These are phyloP conservation scores for Drosophila murphyi DNA, from an alignment of 1,140 invertebrate genomes.

Conservation along the genomic window DNA sequence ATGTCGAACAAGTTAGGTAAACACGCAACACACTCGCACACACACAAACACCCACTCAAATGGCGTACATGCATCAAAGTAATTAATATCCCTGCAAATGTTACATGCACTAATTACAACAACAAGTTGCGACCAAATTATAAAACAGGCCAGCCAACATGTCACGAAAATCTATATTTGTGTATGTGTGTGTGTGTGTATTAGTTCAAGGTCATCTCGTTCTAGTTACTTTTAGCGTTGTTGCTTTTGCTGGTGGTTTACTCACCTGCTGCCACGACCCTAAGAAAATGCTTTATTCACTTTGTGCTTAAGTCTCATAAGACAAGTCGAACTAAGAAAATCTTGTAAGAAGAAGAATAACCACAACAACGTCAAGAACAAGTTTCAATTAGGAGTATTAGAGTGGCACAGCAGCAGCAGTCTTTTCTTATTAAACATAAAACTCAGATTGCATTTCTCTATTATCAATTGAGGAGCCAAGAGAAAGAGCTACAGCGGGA, in stretches of 20 bases:
- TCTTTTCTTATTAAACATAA: background rate
- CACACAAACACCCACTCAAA: conserved; percentile 31
- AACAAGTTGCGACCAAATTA: conserved; percentile 45
- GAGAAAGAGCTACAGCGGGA: background rate
- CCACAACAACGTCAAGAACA: background rate
- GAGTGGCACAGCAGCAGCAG: background rate
- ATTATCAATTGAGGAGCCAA: conserved; percentile 35
- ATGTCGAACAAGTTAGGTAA: conserved; percentile 58
- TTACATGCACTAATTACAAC: conserved; percentile 77
- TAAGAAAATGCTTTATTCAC: background rate
- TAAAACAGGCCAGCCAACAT: conserved; percentile 27
- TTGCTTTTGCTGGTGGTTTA: conserved; percentile 20
- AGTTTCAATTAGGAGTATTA: conserved; percentile 21
- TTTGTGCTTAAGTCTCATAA: conserved; percentile 23
- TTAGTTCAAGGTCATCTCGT: conserved; percentile 33
- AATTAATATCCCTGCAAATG: conserved; percentile 80
- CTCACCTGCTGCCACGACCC: background rate
- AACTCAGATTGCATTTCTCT: conserved; percentile 13
- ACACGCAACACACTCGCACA: conserved; percentile 21
- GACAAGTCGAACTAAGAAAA: conserved; percentile 2
- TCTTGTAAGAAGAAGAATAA: background rate
- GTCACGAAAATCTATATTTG: conserved; percentile 3
- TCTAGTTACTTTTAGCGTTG: conserved; percentile 18
- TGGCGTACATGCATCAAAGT: conserved; percentile 63
- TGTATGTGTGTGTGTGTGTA: conserved; percentile 10